Conservation (phyloP, 2,113 vertebrate genomes). For the Laticauda colubrina region DNA sequence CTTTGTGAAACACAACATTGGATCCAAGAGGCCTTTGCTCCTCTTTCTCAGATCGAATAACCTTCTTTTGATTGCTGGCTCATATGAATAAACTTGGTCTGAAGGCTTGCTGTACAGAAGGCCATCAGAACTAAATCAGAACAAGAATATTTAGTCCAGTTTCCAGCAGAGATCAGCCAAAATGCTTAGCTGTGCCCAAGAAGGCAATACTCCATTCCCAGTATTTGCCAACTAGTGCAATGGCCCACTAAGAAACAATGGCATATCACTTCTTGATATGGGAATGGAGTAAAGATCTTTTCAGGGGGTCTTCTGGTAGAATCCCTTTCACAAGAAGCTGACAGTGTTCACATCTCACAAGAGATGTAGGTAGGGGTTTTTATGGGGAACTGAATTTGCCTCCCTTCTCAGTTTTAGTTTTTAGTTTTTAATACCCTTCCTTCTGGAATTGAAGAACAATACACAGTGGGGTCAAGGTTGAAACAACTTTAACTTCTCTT, state of each 20-base stretch:
- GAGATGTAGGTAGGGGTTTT: not conserved
- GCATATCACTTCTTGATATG: not conserved
- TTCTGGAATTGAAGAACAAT: not conserved
- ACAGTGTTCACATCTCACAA: not conserved
- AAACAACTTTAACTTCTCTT: constrained; percentile 39
- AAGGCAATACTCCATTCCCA: too few relatives aligned
- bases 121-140: not conserved
- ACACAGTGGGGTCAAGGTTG: not conserved
- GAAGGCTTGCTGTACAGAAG: not conserved
- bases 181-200: not conserved
- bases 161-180: not conserved
- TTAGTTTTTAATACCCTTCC: not conserved
- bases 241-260: not conserved
- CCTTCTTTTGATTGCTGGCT: not conserved
- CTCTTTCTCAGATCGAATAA: not conserved
- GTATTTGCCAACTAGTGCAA: not conserved
- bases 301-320: not conserved
- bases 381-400: not conserved
- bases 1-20: not conserved
- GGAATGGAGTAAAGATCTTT: not conserved
- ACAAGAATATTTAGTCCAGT: not conserved
- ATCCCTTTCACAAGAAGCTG: not conserved
- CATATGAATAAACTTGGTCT: not conserved
- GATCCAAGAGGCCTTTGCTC: not conserved
- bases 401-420: not conserved